Evolutionary conservation across 2,113 vertebrate species (phyloP), one percentile per base, ranked within the genome.

Genomic region (Limanda limanda): DNA sequence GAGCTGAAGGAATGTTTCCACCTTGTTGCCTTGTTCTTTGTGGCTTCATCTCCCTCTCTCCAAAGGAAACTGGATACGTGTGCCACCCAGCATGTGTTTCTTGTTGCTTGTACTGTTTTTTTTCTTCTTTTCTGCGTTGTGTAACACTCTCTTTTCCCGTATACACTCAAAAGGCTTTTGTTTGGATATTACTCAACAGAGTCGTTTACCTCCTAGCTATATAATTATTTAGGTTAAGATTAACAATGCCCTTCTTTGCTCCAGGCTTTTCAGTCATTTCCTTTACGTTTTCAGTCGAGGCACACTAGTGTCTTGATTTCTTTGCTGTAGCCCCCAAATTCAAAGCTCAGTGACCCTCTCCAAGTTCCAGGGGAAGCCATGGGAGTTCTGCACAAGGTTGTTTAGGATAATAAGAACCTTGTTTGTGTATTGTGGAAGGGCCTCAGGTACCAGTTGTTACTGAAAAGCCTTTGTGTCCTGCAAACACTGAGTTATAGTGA

Each of bases 1-100:
- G 77, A 91, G 79, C 76, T 79, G 57, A 6, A 87, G 88, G 89
- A 91, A 88, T 91, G 87, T 89, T 90, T 91, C 86, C 80, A 83
- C 82, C 88, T 91, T 83, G 85, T 92, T 79, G 71, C 78, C 75
- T 85, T 67, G 62, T 76, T 86, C 86, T 87, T 76, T 71, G 77
- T 84, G 70, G 67, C 86, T 75, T 80, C 73, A 68, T 71, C 68
- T 78, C 73, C 51, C 37, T 76, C 68, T 68, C 63, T 83, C 77
- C 66, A 66, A 84, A 78, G 64, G 92, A 90, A 92, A 94, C 88
- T 76, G 67, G 90, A 92, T 85, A 80, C 23, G 60, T 83, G 74
- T 40, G 61, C 79, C 88, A 92, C 82, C 74, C 48, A 88, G 66
- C 89, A 89, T 85, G 83, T 89, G 83, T 86, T 91, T 85, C 78